A percentile compares a stretch with the other conserved stretches of the same genome.
Conservation (phyloP, 2,113 vertebrate genomes). For the Microcebus tavaratra region DNA sequence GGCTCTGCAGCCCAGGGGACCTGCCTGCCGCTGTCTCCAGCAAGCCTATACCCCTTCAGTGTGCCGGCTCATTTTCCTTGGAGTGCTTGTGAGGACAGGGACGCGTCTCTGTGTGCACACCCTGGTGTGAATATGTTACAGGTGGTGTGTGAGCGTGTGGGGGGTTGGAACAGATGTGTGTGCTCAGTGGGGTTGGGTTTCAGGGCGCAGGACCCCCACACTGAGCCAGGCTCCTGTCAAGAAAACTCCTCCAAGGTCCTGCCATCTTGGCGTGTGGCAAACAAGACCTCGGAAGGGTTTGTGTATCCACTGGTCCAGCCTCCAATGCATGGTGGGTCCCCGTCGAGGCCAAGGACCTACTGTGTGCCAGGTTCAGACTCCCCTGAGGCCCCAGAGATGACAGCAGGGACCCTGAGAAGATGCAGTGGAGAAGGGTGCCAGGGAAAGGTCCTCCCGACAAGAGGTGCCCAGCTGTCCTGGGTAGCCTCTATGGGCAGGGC, state of each 20-base stretch:
- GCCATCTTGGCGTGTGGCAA: background rate
- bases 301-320: background rate
- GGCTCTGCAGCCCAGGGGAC: constrained; percentile 65
- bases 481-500: background rate
- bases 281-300: background rate
- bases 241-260: background rate
- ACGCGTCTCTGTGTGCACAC: background rate
- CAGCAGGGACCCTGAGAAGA: background rate
- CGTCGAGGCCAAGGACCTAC: background rate
- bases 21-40: background rate
- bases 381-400: background rate
- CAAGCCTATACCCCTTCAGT: background rate
- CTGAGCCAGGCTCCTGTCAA: background rate
- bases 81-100: background rate
- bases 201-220: background rate
- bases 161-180: background rate
- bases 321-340: background rate
- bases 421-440: background rate
- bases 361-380: background rate
- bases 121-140: background rate
- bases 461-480: background rate
- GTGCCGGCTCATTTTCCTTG: background rate
- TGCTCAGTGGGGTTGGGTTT: background rate
- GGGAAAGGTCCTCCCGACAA: background rate
- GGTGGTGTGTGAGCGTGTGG: background rate